A percentile compares a stretch with the other conserved stretches of the same genome.
Evolutionary conservation across 2,888 invertebrate genomes (phyloP).

Genomic region (Ischnus inquisitorius): DNA sequence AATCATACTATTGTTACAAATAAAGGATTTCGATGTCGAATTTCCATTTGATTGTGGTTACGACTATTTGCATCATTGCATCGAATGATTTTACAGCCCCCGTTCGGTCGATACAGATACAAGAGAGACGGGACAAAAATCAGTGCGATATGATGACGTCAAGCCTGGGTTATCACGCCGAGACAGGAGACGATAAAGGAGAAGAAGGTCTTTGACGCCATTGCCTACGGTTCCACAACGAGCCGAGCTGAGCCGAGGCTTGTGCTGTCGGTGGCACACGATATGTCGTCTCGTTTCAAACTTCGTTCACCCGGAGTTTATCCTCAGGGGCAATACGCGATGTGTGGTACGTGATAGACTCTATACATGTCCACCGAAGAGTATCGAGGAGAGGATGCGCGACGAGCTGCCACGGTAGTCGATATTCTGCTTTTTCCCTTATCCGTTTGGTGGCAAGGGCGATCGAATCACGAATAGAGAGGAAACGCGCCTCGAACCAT

Average conservation of each 20-base stretch:
- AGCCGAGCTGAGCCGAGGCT: slow-evolving; percentile 11
- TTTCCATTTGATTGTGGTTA: too few species aligned
- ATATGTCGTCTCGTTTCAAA: slow-evolving; percentile 55
- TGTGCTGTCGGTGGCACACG: slow-evolving; percentile 49
- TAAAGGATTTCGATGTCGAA: neutral
- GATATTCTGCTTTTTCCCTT: slow-evolving; percentile 37
- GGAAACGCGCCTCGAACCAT: slow-evolving; percentile 28
- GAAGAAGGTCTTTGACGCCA: slow-evolving; percentile 23
- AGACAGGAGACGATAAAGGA: slow-evolving; percentile 29
- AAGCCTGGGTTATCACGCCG: slow-evolving; percentile 16
- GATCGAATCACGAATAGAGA: slow-evolving; percentile 70
- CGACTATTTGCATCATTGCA: neutral
- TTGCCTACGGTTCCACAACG: slow-evolving; percentile 5
- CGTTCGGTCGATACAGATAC: neutral
- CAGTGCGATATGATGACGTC: neutral
- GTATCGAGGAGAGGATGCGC: slow-evolving; percentile 6
- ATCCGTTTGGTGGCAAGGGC: slow-evolving; percentile 32
- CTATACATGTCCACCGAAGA: slow-evolving; percentile 1
- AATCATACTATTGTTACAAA: neutral
- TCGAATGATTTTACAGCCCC: neutral
- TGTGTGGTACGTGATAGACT: slow-evolving; percentile 9
- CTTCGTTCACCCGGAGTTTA: slow-evolving; percentile 48
- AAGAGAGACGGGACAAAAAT: slow-evolving; percentile 31
- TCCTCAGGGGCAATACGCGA: slow-evolving; percentile 36
- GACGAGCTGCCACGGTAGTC: slow-evolving; percentile 33